phyloP scores from a whole-genome alignment of 2,888 invertebrate genomes.

The Ophonus ardosiacus region DNA sequence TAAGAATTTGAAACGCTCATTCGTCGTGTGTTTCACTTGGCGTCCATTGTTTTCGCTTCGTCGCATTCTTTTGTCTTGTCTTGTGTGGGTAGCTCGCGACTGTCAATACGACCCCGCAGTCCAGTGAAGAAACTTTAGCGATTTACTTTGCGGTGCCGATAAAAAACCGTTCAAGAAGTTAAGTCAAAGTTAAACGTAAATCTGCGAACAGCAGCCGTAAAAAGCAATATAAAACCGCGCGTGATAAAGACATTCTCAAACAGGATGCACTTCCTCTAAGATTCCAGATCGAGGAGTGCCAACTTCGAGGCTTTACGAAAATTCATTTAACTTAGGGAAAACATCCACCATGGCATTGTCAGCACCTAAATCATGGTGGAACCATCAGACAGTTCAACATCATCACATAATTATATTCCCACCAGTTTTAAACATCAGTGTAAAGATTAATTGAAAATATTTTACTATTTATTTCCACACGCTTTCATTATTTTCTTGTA shows the following conservation, averaged over 20 bases:
- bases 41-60: constrained; percentile 58
- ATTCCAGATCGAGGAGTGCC: background rate
- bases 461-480: too few species aligned
- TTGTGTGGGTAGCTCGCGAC: constrained; percentile 38
- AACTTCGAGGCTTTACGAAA: background rate
- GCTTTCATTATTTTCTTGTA: too few species aligned
- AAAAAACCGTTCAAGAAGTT: constrained; percentile 64
- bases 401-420: too few species aligned
- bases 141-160: constrained; percentile 63
- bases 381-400: too few species aligned
- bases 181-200: constrained; percentile 64
- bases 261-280: background rate
- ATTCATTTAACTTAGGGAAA: background rate
- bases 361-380: background rate
- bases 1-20: constrained; percentile 9
- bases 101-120: constrained; percentile 58
- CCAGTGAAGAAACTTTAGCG: constrained; percentile 57
- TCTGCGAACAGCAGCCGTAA: constrained; percentile 62
- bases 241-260: constrained; percentile 58
- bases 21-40: constrained; percentile 30
- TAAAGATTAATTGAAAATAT: too few species aligned
- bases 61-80: constrained; percentile 58
- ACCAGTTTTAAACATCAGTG: too few species aligned
- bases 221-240: constrained; percentile 62
- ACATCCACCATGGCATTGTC: background rate